Conservation (phyloP, 2,797 vertebrate genomes). For the Rhodeus uyekii region DNA sequence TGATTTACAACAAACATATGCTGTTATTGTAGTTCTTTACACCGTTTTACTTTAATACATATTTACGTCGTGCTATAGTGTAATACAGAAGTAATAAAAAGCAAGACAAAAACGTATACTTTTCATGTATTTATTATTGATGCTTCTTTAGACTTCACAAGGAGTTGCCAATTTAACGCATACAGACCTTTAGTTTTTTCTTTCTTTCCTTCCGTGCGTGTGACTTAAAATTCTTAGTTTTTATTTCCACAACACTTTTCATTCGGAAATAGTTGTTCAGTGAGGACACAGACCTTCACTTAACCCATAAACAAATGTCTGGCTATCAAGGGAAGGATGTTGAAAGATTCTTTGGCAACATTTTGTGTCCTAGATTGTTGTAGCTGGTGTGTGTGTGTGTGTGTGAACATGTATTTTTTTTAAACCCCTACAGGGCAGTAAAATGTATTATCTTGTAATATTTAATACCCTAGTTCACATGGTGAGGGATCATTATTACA, state of each 20-base stretch:
- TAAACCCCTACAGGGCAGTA: background rate
- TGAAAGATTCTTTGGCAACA: slow-evolving; percentile 37
- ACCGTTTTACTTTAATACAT: background rate
- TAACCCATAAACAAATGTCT: background rate
- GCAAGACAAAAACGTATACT: background rate
- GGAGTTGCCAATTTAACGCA: background rate
- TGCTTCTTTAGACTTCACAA: background rate
- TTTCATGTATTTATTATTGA: background rate
- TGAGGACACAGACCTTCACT: background rate
- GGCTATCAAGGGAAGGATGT: slow-evolving; percentile 25
- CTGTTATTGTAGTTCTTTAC: background rate
- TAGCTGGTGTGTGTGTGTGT: background rate
- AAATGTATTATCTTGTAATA: no score
- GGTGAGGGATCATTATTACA: background rate
- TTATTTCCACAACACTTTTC: background rate
- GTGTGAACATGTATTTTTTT: background rate
- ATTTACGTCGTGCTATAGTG: background rate
- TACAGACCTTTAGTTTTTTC: background rate
- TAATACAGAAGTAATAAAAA: background rate
- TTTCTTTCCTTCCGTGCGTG: background rate
- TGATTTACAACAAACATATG: background rate
- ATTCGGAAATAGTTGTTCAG: background rate
- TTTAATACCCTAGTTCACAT: background rate
- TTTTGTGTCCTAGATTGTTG: background rate
- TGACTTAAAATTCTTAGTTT: background rate